Conservation (phyloP, 2,113 vertebrate species). For the Sinocyclocheilus maitianheensis region DNA sequence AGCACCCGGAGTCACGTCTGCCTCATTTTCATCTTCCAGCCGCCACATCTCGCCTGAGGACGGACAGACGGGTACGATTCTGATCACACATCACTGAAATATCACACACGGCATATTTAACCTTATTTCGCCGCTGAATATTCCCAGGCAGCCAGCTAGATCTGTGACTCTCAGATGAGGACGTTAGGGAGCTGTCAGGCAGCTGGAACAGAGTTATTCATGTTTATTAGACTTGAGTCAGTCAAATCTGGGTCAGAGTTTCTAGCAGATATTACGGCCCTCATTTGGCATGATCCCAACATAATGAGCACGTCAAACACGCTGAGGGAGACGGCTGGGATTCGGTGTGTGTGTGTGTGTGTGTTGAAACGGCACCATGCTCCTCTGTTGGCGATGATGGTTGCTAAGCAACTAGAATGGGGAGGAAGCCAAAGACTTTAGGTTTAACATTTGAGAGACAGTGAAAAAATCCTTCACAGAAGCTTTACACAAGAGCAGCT, state of each 20-base stretch:
- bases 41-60: conserved; percentile 81
- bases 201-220: conserved; percentile 3
- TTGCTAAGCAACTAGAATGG: conserved; percentile 76
- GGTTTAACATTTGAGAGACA: conserved; percentile 71
- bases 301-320: conserved; percentile 29
- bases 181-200: neutral
- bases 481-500: conserved; percentile 10
- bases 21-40: conserved; percentile 81
- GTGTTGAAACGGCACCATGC: conserved; percentile 45
- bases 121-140: neutral
- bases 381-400: conserved; percentile 69
- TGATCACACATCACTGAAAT: neutral
- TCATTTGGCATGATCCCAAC: conserved; percentile 22
- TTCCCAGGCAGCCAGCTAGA: neutral
- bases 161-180: conserved; percentile 10
- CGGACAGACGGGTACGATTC: conserved; percentile 1
- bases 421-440: conserved; percentile 65
- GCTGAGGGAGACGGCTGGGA: neutral
- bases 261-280: conserved; percentile 7
- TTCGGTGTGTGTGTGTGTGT: conserved; percentile 5
- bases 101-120: conserved; percentile 8
- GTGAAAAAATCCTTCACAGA: conserved; percentile 41
- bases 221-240: conserved; percentile 29
- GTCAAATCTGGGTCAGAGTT: conserved; percentile 30
- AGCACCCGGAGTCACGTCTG: conserved; percentile 52